phyloP scores from a whole-genome alignment of 2,113 vertebrate species.

The Oryzias melastigma region DNA sequence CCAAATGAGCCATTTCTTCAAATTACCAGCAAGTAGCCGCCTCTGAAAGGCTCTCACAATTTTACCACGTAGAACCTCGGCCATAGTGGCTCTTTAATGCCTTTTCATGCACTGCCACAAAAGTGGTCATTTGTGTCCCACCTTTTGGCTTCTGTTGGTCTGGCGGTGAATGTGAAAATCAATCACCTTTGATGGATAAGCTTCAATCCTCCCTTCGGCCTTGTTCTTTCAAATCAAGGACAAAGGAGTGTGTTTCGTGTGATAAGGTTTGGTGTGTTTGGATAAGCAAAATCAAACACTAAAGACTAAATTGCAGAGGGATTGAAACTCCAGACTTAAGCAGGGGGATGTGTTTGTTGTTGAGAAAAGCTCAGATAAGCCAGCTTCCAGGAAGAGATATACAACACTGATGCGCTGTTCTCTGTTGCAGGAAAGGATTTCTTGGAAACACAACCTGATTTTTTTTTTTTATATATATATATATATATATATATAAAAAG shows the following conservation, averaged over 20 bases:
- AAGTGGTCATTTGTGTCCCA: constrained; percentile 22
- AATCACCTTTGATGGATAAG: constrained; percentile 41
- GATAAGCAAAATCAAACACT: constrained; percentile 39
- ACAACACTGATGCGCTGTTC: no score
- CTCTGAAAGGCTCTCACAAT: constrained; percentile 15
- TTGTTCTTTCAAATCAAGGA: constrained; percentile 33
- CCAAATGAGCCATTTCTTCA: constrained; percentile 7
- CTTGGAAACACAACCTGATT: no score
- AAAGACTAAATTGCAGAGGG: constrained; percentile 14
- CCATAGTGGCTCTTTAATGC: constrained; percentile 18
- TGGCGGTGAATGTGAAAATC: constrained; percentile 14
- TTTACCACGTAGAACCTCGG: constrained; percentile 26
- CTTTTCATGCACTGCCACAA: constrained; percentile 22
- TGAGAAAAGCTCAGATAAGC: constrained; percentile 6
- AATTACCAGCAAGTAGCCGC: constrained; percentile 14
- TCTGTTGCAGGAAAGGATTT: no score
- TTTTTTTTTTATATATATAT: no score
- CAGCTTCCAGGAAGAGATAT: neutral
- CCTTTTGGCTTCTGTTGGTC: constrained; percentile 6
- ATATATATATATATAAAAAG: no score
- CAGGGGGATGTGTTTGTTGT: neutral
- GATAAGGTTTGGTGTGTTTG: constrained; percentile 32
- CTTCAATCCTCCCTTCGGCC: constrained; percentile 29
- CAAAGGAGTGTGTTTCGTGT: constrained; percentile 32
- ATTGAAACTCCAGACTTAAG: constrained; percentile 32